Evolutionary conservation across 2,797 vertebrate species (phyloP), one percentile per base, ranked within the genome.

Genomic region (Picus viridis): DNA sequence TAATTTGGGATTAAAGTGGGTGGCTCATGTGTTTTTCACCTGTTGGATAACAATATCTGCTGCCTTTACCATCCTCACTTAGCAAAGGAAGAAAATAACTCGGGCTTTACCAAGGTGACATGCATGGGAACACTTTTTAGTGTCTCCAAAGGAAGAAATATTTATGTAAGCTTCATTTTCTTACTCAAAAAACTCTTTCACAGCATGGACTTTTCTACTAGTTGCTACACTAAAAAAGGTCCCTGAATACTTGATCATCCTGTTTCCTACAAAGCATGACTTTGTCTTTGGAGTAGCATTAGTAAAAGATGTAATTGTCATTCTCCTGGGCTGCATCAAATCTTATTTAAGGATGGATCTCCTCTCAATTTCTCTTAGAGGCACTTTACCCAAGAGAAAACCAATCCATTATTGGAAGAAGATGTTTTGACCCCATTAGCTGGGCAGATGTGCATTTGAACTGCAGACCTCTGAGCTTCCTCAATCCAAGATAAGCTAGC

Each of bases 271-370:
- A 88, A 70, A 90, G 86, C 81, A 74, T 19, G 79, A 88, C 69
- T 96, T 90, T 92, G 88, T 54, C 43, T 93, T 84, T 83, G 88
- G 75, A 92, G 86, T 0, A 71, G 27, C 30, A 49, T 82, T 91
- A 93, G 91, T 81, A 91, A 86, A 93, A 83, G 77, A 82, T 82
- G 78, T 86, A 95, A 96, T 96, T 97, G 92, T 95, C 94, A 95
- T 96, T 96, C 95, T 95, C 94, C 58, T n/a, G 64, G 74, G 88
- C 83, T 70, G 85, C 84, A 82, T 92, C 86, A 95, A 96, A 95
- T 95, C 94, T 96, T 95, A 90, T 95, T 97, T 97, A 96, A 95
- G 94, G 94, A 83, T 89, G 80, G 92, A 87, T 68, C 88, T 78
- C 85, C 62, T 94, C 86, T 83, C 85, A 95, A 80, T 91, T 94